Percentiles rank a stretch among this genome's conserved stretches.
phyloP scores from a whole-genome alignment of 2,888 invertebrate species.

The Cremastobaeus sp. region DNA sequence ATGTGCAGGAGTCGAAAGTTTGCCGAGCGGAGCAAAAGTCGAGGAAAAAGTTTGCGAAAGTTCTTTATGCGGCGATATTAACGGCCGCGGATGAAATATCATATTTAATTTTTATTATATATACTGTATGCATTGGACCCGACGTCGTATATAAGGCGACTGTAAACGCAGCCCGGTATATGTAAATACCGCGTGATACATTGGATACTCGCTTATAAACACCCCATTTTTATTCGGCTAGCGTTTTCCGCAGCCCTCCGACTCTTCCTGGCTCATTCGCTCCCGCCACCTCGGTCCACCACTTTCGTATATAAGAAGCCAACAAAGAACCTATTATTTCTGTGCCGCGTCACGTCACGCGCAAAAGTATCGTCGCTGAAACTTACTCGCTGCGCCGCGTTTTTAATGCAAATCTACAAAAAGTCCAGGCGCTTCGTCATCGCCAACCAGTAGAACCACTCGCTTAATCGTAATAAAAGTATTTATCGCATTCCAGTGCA shows the following conservation, averaged over 20 bases:
- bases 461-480: constrained; percentile 3
- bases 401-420: constrained; percentile 35
- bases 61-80: constrained; percentile 69
- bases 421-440: too few species aligned
- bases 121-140: constrained; percentile 68
- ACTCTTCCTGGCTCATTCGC: constrained; percentile 54
- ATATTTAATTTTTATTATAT: constrained; percentile 78
- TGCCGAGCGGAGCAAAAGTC: constrained; percentile 35
- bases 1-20: constrained; percentile 45
- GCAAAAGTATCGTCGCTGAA: constrained; percentile 51
- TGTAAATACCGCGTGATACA: constrained; percentile 78
- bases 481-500: too few species aligned
- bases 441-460: too few species aligned
- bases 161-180: constrained; percentile 60
- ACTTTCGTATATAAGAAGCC: constrained; percentile 56
- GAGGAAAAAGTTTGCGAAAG: constrained; percentile 63
- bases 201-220: constrained; percentile 79
- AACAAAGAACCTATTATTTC: constrained; percentile 70
- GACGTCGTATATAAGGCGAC: constrained; percentile 66
- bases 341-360: constrained; percentile 66
- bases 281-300: constrained; percentile 39
- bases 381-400: constrained; percentile 21
- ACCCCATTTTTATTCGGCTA: constrained; percentile 78
- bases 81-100: constrained; percentile 69
- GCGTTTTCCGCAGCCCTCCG: constrained; percentile 73